These are phyloP conservation scores for Streblospio benedicti DNA, from an alignment of 1,140 invertebrate species.

Conservation along the genomic window DNA sequence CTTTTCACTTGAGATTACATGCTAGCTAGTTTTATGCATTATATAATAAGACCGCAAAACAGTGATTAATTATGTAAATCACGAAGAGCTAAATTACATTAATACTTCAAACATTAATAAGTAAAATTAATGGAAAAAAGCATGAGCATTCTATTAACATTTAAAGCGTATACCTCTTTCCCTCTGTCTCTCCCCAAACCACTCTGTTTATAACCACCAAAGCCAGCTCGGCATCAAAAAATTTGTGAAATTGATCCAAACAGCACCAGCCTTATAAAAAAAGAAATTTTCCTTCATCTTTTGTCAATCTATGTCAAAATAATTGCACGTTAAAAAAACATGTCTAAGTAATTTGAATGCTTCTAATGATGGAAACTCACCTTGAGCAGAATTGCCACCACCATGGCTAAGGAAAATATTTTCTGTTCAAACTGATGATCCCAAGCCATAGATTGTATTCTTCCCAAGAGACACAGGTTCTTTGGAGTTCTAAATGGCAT, in stretches of 20 bases:
- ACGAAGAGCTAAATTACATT: too few species aligned
- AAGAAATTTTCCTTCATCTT: too few species aligned
- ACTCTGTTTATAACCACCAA: slow-evolving; percentile 50
- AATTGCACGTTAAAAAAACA: too few species aligned
- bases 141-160: background rate
- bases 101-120: background rate
- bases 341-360: too few species aligned
- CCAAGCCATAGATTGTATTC: slow-evolving; percentile 50
- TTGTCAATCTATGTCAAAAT: too few species aligned
- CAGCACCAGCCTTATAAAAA: slow-evolving; percentile 49
- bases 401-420: slow-evolving; percentile 52
- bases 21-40: too few species aligned
- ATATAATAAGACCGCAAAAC: too few species aligned
- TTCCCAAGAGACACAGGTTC: slow-evolving; percentile 55
- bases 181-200: slow-evolving; percentile 46
- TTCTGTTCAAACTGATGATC: slow-evolving; percentile 54
- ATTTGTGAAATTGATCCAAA: slow-evolving; percentile 56
- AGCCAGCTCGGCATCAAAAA: slow-evolving; percentile 49
- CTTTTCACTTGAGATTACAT: too few species aligned
- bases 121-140: background rate
- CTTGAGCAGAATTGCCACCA: slow-evolving; percentile 51
- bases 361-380: too few species aligned
- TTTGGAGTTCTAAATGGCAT: slow-evolving; percentile 56
- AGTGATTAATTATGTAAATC: too few species aligned
- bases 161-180: slow-evolving; percentile 41